A percentile compares a stretch with the other conserved stretches of the same genome.
phyloP scores from a whole-genome alignment of 2,888 invertebrate species.

The Drosophila rellima region DNA sequence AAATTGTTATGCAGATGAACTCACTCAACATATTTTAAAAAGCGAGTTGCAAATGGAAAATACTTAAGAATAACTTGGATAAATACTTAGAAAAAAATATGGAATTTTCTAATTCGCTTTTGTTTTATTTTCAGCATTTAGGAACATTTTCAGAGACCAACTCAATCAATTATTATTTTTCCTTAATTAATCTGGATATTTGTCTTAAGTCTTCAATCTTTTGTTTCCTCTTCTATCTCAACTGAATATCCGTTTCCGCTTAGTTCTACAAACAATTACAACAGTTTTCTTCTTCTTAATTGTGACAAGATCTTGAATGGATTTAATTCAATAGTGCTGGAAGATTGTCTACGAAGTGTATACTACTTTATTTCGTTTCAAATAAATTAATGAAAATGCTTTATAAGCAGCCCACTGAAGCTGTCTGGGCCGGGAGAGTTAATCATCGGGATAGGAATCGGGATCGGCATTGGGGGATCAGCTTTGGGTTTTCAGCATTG shows the following conservation, averaged over 20 bases:
- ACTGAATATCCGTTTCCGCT: constrained; percentile 32
- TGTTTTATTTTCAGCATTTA: not conserved
- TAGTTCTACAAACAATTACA: not conserved
- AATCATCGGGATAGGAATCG: constrained; percentile 39
- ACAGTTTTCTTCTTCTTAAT: not conserved
- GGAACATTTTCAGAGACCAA: not conserved
- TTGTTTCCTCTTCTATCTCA: not conserved
- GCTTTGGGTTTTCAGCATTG: constrained; percentile 22
- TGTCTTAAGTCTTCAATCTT: not conserved
- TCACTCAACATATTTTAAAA: not conserved
- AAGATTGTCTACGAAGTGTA: constrained; percentile 11
- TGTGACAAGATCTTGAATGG: constrained; percentile 46
- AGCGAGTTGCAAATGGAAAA: not conserved
- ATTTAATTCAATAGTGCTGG: constrained; percentile 50
- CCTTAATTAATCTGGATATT: not conserved
- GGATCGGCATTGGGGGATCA: constrained; percentile 19
- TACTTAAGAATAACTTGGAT: not conserved
- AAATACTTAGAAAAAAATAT: not conserved
- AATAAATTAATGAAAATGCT: constrained; percentile 49
- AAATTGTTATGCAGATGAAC: constrained; percentile 35
- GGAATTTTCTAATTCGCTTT: not conserved
- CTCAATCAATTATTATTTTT: not conserved
- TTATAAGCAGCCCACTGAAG: constrained; percentile 34
- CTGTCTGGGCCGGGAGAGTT: constrained; percentile 28
- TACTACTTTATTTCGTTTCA: constrained; percentile 47